Conservation (phyloP, 2,888 invertebrate species). For the Callinectes sapidus region DNA sequence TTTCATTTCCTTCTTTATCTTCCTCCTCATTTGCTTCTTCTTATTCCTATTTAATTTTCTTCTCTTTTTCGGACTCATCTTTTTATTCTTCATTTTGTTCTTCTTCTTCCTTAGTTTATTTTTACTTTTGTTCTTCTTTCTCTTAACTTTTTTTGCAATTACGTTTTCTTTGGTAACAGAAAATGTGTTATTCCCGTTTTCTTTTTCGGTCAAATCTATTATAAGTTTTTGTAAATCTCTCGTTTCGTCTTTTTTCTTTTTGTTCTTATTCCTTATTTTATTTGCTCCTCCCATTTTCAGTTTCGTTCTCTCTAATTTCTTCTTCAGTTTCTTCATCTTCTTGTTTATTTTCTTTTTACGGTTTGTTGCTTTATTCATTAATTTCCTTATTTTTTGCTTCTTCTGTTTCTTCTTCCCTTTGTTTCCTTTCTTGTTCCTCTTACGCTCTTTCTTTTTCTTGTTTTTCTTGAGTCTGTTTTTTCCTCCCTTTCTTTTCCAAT, state of each 20-base stretch:
- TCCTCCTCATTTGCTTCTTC: background rate
- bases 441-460: too few relatives aligned
- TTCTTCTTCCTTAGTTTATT: background rate
- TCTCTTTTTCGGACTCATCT: background rate
- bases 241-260: background rate
- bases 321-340: background rate
- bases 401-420: background rate
- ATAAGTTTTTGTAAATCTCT: background rate
- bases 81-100: background rate
- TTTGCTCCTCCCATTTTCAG: background rate
- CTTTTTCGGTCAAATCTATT: background rate
- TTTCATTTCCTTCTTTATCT: conserved; percentile 13
- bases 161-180: background rate
- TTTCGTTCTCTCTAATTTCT: background rate
- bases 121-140: background rate
- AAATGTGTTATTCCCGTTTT: background rate
- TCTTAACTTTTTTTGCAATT: background rate
- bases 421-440: conserved; percentile 27
- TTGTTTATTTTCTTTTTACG: background rate
- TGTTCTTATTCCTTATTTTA: background rate
- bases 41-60: background rate
- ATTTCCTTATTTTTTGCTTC: background rate
- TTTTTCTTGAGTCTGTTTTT: background rate
- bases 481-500: background rate
- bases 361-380: background rate